phyloP scores from a whole-genome alignment of 2,797 vertebrate genomes.

The Acridotheres tristis region DNA sequence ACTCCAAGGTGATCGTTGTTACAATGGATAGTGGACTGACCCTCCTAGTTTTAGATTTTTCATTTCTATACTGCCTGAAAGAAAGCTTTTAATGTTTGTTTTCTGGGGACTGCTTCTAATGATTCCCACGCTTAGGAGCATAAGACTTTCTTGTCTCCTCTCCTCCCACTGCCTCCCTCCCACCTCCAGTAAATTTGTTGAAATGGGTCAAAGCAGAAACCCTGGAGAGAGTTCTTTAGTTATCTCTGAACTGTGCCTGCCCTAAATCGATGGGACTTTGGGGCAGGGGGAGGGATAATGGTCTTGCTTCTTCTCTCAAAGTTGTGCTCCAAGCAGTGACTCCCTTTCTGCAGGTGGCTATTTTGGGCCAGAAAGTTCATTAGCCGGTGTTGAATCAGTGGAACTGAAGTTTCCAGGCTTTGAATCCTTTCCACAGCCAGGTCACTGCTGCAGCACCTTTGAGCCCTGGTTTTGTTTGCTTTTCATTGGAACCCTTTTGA shows the following conservation, averaged over 20 bases:
- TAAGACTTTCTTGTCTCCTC: not conserved
- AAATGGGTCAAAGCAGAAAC: not conserved
- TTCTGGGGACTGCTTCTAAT: not conserved
- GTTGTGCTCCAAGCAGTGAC: not conserved
- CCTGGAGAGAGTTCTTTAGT: not conserved
- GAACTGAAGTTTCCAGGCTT: not conserved
- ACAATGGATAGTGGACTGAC: not conserved
- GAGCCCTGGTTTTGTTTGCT: conserved; percentile 1
- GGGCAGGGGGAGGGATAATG: not conserved
- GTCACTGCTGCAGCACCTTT: not conserved
- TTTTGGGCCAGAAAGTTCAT: conserved; percentile 8
- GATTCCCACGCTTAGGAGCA: not conserved
- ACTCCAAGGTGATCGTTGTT: not conserved
- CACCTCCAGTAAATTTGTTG: not conserved
- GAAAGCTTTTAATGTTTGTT: not conserved
- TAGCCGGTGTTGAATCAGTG: not conserved
- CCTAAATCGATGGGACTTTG: not conserved
- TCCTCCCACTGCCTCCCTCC: not conserved
- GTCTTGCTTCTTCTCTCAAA: not conserved
- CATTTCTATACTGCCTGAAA: not conserved
- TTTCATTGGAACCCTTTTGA: conserved; percentile 23
- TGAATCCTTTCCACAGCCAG: not conserved
- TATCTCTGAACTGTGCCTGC: not conserved
- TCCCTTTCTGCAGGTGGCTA: not conserved
- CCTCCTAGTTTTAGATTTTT: not conserved